These are phyloP conservation scores for Staurois parvus DNA, from an alignment of 2,797 vertebrate genomes.

Conservation along the genomic window DNA sequence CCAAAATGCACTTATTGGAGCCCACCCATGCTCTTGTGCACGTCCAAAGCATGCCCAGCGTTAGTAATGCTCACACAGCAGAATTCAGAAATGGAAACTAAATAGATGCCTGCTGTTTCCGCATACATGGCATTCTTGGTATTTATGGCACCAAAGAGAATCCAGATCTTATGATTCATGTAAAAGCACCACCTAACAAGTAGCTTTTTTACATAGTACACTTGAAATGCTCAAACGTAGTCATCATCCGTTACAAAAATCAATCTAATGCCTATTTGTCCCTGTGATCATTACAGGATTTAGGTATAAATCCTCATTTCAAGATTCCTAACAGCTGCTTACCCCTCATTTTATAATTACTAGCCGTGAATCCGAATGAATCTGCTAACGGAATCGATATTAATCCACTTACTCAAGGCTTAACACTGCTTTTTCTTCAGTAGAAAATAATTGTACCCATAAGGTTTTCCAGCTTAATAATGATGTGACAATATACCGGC, in stretches of 20 bases:
- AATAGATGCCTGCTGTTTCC: too few relatives aligned
- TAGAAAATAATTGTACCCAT: slow-evolving; percentile 47
- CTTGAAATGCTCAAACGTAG: slow-evolving; percentile 1
- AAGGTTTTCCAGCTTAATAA: slow-evolving; percentile 53
- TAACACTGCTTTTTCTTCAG: slow-evolving; percentile 17
- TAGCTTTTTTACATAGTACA: too few relatives aligned
- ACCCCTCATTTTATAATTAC: slow-evolving; percentile 37
- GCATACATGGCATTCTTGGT: too few relatives aligned
- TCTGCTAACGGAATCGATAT: slow-evolving; percentile 52
- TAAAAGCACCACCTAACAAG: too few relatives aligned
- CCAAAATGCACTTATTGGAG: too few relatives aligned
- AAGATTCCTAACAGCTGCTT: slow-evolving; percentile 32
- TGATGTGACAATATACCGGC: slow-evolving; percentile 46
- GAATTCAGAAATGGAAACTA: too few relatives aligned
- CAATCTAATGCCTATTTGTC: slow-evolving; percentile 34
- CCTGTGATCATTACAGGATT: slow-evolving; percentile 17
- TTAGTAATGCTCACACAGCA: too few relatives aligned
- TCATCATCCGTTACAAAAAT: slow-evolving; percentile 43
- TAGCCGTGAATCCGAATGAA: slow-evolving; percentile 39
- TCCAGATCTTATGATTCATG: too few relatives aligned
- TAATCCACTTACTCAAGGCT: slow-evolving; percentile 59
- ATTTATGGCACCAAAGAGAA: too few relatives aligned
- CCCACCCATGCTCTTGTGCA: too few relatives aligned
- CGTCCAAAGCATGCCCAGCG: too few relatives aligned
- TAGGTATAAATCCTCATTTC: slow-evolving; percentile 28